Evolutionary conservation across 2,888 invertebrate species (phyloP).

Genomic region (Eupithecia subumbrata): DNA sequence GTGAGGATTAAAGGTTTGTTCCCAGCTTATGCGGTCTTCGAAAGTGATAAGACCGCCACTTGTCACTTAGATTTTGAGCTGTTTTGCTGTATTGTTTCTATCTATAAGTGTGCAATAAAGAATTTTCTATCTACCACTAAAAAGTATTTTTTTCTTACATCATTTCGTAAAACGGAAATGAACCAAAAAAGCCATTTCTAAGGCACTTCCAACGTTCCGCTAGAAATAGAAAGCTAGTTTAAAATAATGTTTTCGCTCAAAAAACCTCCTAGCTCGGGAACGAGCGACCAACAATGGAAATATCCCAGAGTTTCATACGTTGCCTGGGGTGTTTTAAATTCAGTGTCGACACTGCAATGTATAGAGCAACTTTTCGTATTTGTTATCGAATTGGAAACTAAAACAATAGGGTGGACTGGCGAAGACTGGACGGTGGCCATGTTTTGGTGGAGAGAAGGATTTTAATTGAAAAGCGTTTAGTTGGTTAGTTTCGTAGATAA

Average conservation of each 20-base stretch:
- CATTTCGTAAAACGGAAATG: neutral
- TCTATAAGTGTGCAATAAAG: too few relatives aligned
- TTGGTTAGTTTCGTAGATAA: neutral
- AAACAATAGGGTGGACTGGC: conserved; percentile 42
- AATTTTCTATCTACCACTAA: too few relatives aligned
- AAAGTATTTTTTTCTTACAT: neutral
- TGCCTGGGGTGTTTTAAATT: conserved; percentile 41
- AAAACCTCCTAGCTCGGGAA: neutral
- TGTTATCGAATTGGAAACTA: conserved; percentile 46
- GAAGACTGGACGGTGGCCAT: conserved; percentile 28
- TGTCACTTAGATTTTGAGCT: too few relatives aligned
- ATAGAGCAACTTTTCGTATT: conserved; percentile 44
- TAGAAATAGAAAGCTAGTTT: neutral
- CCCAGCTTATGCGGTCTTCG: too few relatives aligned
- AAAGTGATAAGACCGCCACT: too few relatives aligned
- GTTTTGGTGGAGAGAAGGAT: neutral
- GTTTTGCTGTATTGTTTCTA: too few relatives aligned
- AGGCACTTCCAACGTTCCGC: conserved; percentile 7
- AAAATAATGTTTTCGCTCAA: conserved; percentile 13
- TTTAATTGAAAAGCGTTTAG: neutral
- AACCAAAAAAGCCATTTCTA: neutral
- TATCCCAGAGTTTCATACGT: conserved; percentile 22
- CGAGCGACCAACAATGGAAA: conserved; percentile 25
- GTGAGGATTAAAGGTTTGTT: too few relatives aligned
- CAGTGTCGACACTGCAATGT: conserved; percentile 35